Evolutionary conservation across 1,140 invertebrate genomes (phyloP).

Genomic region (Pogonognathellus flavescens): DNA sequence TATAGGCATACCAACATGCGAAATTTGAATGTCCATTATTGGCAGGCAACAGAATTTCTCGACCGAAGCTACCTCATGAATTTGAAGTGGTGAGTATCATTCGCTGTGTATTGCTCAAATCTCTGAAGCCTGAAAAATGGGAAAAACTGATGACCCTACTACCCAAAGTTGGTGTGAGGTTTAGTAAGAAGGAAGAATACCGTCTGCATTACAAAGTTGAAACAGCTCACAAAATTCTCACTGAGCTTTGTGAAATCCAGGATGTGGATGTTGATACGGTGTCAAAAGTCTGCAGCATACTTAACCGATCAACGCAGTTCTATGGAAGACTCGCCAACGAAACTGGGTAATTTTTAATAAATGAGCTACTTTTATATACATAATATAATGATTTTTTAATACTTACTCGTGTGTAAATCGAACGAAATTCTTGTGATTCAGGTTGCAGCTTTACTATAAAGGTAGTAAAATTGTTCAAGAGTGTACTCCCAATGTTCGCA

Average conservation of each 20-base stretch:
- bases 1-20: constrained; percentile 29
- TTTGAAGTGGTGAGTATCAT: background rate
- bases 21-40: constrained; percentile 59
- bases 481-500: background rate
- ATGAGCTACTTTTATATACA: background rate
- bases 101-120: background rate
- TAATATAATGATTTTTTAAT: too few relatives aligned
- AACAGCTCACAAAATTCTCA: background rate
- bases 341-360: background rate
- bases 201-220: background rate
- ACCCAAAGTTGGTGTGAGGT: background rate
- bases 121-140: background rate
- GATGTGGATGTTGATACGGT: background rate
- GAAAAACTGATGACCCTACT: background rate
- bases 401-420: too few relatives aligned
- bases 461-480: background rate
- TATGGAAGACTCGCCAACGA: background rate
- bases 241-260: background rate
- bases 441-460: background rate
- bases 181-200: too few relatives aligned
- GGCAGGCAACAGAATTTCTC: constrained; percentile 5
- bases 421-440: too few relatives aligned
- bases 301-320: background rate
- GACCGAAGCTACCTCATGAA: background rate
- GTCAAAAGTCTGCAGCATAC: background rate